These are phyloP conservation scores for Dicycla oo DNA, from an alignment of 2,888 invertebrate genomes.

Conservation along the genomic window DNA sequence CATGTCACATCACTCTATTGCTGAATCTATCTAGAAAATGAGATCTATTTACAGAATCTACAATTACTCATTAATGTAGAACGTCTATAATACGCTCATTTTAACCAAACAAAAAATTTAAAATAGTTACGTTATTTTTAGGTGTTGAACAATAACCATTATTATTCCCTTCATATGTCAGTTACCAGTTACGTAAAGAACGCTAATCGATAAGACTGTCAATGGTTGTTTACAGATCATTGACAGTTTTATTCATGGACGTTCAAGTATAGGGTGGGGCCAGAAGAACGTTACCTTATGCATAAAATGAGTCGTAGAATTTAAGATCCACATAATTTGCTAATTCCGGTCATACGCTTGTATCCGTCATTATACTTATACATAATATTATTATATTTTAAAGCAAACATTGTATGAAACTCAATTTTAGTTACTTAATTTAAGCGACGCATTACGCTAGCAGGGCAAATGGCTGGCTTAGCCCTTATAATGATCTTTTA, in stretches of 20 bases:
- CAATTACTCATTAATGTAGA: neutral
- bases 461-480: neutral
- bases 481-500: neutral
- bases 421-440: neutral
- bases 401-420: neutral
- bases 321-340: neutral
- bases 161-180: slow-evolving; percentile 11
- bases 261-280: neutral
- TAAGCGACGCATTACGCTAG: neutral
- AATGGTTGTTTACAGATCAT: neutral
- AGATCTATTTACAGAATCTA: neutral
- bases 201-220: too few species aligned
- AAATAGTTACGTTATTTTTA: slow-evolving; percentile 7
- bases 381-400: too few species aligned
- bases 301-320: neutral
- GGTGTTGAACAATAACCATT: slow-evolving; percentile 7
- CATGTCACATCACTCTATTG: neutral
- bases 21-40: neutral
- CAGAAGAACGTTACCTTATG: neutral
- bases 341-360: neutral
- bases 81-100: neutral
- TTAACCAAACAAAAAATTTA: neutral
- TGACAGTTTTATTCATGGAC: slow-evolving; percentile 18
- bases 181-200: neutral
- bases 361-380: neutral